phyloP scores from a whole-genome alignment of 1,140 invertebrate species.

The Drosophila gunungcola region DNA sequence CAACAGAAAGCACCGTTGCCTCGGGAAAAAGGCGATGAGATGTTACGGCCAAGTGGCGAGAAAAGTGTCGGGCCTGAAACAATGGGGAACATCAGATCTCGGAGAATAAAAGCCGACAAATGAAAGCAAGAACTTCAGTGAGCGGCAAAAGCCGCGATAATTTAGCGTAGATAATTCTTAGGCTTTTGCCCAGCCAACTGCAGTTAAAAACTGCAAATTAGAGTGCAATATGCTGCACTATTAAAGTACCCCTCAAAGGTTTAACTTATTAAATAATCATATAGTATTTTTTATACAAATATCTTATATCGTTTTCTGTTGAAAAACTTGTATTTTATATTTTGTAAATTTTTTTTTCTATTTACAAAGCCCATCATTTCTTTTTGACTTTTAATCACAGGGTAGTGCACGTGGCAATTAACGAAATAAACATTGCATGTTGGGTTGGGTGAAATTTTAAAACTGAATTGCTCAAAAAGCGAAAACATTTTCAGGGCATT shows the following conservation, averaged over 20 bases:
- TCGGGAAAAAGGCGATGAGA: slow-evolving; percentile 15
- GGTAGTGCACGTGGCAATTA: slow-evolving; percentile 49
- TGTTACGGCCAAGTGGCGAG: slow-evolving; percentile 29
- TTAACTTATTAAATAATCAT: not conserved
- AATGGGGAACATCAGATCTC: slow-evolving; percentile 46
- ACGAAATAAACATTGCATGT: slow-evolving; percentile 67
- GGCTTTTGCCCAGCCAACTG: slow-evolving; percentile 38
- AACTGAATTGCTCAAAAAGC: slow-evolving; percentile 47
- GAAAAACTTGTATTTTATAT: not conserved
- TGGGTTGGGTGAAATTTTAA: slow-evolving; percentile 26
- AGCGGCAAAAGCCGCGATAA: slow-evolving; percentile 40
- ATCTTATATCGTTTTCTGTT: not conserved
- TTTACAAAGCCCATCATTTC: not conserved
- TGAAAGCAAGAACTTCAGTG: slow-evolving; percentile 54
- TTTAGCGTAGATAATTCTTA: slow-evolving; percentile 69
- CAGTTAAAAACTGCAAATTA: not conserved
- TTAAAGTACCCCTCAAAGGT: not conserved
- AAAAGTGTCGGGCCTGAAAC: slow-evolving; percentile 47
- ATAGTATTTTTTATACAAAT: no score
- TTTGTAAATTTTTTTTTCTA: not conserved
- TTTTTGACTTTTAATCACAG: not conserved
- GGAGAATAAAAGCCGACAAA: slow-evolving; percentile 42
- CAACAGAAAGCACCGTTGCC: slow-evolving; percentile 64
- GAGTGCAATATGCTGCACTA: not conserved
- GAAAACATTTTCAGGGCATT: slow-evolving; percentile 58